These are phyloP conservation scores for Danionella dracula DNA, from an alignment of 2,797 vertebrate species.

Conservation along the genomic window DNA sequence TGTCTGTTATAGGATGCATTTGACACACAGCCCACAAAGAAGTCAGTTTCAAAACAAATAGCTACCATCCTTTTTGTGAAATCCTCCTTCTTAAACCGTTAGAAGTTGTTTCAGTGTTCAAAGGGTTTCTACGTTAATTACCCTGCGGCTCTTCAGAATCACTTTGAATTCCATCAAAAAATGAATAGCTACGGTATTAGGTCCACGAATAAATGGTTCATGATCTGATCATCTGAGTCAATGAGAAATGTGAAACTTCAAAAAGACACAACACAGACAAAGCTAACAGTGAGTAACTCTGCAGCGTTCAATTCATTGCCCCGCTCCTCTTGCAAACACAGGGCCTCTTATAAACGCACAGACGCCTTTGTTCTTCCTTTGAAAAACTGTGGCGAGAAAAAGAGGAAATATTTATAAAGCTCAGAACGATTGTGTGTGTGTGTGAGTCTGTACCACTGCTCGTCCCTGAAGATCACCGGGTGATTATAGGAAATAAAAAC, in stretches of 20 bases:
- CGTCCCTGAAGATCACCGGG: constrained; percentile 48
- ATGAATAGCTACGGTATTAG: not conserved
- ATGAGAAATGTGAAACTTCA: constrained; percentile 20
- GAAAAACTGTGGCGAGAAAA: constrained; percentile 41
- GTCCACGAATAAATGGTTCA: not conserved
- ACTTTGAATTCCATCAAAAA: not conserved
- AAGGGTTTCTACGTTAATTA: no score
- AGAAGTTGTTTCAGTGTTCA: not conserved
- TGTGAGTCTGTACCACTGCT: constrained; percentile 38
- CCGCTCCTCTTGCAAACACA: constrained; percentile 22
- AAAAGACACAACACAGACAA: not conserved
- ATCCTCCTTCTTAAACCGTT: not conserved
- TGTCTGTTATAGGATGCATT: not conserved
- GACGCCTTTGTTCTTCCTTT: constrained; percentile 48
- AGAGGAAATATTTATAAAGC: constrained; percentile 53
- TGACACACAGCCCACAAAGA: not conserved
- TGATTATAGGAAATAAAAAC: constrained; percentile 56
- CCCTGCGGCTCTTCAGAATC: not conserved
- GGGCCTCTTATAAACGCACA: constrained; percentile 30
- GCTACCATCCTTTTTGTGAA: not conserved
- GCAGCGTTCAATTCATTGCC: not conserved
- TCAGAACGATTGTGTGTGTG: constrained; percentile 28
- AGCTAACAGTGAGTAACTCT: constrained; percentile 25
- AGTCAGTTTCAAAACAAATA: not conserved
- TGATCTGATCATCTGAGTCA: not conserved